A percentile compares a stretch with the other conserved stretches of the same genome.
Evolutionary conservation across 2,113 vertebrate genomes (phyloP).

Genomic region (Bothrops jararaca): DNA sequence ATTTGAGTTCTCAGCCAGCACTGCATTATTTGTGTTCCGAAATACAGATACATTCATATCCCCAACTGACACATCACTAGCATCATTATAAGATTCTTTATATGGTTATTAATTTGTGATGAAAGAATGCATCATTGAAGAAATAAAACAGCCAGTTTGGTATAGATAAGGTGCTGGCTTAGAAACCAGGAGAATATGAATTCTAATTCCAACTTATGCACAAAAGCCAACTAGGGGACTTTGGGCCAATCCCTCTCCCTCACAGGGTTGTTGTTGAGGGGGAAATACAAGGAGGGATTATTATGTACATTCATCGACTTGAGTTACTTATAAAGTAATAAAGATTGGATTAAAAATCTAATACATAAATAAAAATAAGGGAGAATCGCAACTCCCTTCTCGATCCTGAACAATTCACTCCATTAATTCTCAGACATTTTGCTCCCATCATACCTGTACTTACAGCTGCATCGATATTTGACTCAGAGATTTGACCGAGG

Average conservation of each 20-base stretch:
- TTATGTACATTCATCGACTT: not conserved
- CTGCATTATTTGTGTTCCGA: not conserved
- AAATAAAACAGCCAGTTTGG: not conserved
- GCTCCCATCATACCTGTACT: not conserved
- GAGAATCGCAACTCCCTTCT: not conserved
- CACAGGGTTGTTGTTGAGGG: not conserved
- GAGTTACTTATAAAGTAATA: not conserved
- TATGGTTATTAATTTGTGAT: not conserved
- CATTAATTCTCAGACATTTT: not conserved
- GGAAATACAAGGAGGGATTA: not conserved
- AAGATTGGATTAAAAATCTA: not conserved
- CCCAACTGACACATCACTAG: not conserved
- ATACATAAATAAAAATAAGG: not conserved
- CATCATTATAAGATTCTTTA: not conserved
- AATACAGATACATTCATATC: not conserved
- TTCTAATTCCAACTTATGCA: not conserved
- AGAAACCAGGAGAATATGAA: not conserved
- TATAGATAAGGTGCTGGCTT: not conserved
- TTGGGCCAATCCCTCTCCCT: not conserved
- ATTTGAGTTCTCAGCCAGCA: not conserved
- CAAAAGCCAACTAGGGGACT: not conserved
- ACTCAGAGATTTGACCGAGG: no score
- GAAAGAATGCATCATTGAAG: not conserved
- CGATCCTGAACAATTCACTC: not conserved
- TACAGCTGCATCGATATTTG: no score